Conservation (phyloP, 2,797 vertebrate genomes). For the Myripristis jacobus region DNA sequence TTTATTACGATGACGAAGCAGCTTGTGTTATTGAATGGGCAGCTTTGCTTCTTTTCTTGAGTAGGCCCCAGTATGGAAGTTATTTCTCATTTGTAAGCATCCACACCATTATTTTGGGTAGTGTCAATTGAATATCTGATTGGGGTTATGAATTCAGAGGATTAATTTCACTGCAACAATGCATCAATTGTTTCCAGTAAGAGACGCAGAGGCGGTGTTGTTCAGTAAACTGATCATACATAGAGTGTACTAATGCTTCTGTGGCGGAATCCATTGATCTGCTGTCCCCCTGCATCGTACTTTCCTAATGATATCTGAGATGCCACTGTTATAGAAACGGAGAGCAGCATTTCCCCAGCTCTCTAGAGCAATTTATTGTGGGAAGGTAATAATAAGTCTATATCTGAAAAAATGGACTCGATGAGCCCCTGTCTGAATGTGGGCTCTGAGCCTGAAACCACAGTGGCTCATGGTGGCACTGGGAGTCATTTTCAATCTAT, state of each 20-base stretch:
- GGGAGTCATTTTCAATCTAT: slow-evolving; percentile 76
- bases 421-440: slow-evolving; percentile 74
- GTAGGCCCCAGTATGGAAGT: slow-evolving; percentile 54
- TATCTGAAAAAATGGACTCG: slow-evolving; percentile 80
- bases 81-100: slow-evolving; percentile 80
- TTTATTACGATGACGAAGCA: slow-evolving; percentile 68
- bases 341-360: slow-evolving; percentile 74
- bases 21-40: slow-evolving; percentile 55
- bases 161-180: slow-evolving; percentile 93
- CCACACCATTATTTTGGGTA: slow-evolving; percentile 78
- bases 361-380: slow-evolving; percentile 86
- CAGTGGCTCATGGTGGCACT: slow-evolving; percentile 69
- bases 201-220: slow-evolving; percentile 78
- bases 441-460: slow-evolving; percentile 79
- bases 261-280: slow-evolving; percentile 90
- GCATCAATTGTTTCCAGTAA: slow-evolving; percentile 92
- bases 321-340: slow-evolving; percentile 81
- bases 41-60: slow-evolving; percentile 44
- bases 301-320: slow-evolving; percentile 90
- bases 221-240: slow-evolving; percentile 91
- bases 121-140: slow-evolving; percentile 89
- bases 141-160: slow-evolving; percentile 91
- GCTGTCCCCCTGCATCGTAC: slow-evolving; percentile 83
- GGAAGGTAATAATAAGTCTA: slow-evolving; percentile 88
- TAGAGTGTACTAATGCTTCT: slow-evolving; percentile 86